A percentile compares a stretch with the other conserved stretches of the same genome.
These are phyloP conservation scores for Lithodes maja DNA, from an alignment of 2,888 invertebrate species.

Conservation along the genomic window DNA sequence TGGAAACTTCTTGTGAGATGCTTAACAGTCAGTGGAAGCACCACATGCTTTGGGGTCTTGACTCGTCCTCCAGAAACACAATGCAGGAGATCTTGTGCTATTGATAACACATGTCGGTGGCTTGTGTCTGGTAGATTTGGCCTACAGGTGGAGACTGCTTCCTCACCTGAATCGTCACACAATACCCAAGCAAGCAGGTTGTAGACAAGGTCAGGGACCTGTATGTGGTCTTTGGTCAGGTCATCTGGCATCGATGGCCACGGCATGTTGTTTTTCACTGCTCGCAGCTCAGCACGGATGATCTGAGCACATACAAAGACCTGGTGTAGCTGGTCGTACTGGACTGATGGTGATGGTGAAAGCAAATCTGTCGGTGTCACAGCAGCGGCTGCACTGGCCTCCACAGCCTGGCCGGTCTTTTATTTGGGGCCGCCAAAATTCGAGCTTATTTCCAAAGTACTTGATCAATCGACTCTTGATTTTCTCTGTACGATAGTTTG, in stretches of 20 bases:
- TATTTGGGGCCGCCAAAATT: constrained; percentile 20
- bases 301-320: constrained; percentile 35
- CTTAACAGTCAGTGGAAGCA: constrained; percentile 33
- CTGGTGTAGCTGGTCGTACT: not conserved
- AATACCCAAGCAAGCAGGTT: constrained; percentile 24
- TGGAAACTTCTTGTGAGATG: constrained; percentile 36
- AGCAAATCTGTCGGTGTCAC: constrained; percentile 13
- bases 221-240: not conserved
- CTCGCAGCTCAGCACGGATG: constrained; percentile 14
- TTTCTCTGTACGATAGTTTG: constrained; percentile 35
- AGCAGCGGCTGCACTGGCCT: not conserved
- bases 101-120: constrained; percentile 23
- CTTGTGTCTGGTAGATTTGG: constrained; percentile 8
- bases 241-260: constrained; percentile 28
- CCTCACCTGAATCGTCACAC: constrained; percentile 16
- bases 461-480: not conserved
- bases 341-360: not conserved
- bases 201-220: constrained; percentile 30
- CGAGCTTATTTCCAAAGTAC: constrained; percentile 15
- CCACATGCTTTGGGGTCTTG: constrained; percentile 19
- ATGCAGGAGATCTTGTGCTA: constrained; percentile 25
- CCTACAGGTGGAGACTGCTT: not conserved
- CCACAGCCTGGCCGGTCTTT: constrained; percentile 5
- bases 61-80: constrained; percentile 23
- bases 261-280: constrained; percentile 17